Evolutionary conservation across 2,113 vertebrate genomes (phyloP).

Genomic region (Aegithalos caudatus): DNA sequence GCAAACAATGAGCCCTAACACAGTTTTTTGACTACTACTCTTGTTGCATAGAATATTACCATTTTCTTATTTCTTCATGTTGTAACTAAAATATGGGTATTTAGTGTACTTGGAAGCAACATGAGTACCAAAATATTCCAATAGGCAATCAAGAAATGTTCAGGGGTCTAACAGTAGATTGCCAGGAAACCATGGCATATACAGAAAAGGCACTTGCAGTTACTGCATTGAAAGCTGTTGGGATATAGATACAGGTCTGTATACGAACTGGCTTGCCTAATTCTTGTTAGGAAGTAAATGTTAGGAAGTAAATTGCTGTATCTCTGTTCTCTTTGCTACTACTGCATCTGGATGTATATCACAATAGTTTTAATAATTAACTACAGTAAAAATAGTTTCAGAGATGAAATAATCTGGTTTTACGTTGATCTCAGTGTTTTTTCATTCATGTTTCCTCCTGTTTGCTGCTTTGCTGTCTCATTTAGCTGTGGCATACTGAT

Average conservation of each 20-base stretch:
- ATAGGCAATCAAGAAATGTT: background rate
- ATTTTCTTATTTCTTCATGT: background rate
- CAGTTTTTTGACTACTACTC: background rate
- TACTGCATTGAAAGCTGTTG: background rate
- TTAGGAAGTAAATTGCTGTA: background rate
- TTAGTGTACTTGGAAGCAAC: background rate
- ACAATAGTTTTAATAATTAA: background rate
- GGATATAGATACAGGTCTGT: background rate
- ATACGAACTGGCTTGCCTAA: background rate
- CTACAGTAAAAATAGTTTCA: background rate
- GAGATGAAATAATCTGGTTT: background rate
- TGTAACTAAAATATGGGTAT: background rate
- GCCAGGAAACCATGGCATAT: background rate
- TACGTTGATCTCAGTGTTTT: background rate
- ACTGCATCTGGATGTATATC: background rate
- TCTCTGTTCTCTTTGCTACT: background rate
- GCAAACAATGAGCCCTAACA: background rate
- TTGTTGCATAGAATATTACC: background rate
- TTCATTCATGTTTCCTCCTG: background rate
- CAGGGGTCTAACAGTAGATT: background rate
- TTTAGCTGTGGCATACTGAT: background rate
- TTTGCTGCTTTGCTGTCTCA: background rate
- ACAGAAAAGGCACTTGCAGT: accelerated
- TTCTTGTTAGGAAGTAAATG: background rate
- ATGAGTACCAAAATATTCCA: background rate